Conservation (phyloP, 2,888 invertebrate species). For the Troides helena region DNA sequence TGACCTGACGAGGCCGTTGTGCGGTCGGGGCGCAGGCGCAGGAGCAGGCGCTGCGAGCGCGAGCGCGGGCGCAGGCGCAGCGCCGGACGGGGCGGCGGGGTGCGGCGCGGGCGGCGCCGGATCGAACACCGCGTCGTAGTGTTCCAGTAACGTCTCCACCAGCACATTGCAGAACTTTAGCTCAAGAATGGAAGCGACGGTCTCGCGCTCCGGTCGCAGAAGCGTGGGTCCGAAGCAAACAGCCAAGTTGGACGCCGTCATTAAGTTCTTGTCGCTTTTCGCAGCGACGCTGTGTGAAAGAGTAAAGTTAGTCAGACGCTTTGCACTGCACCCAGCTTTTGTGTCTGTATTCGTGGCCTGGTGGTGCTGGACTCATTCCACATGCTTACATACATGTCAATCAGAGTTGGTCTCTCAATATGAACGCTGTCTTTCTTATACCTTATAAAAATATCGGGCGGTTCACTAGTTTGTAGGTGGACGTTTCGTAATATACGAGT, state of each 20-base stretch:
- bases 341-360: too few species aligned
- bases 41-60: slow-evolving; percentile 30
- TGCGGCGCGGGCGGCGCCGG: slow-evolving; percentile 35
- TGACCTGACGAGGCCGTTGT: slow-evolving; percentile 47
- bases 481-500: too few species aligned
- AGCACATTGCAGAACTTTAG: slow-evolving; percentile 99
- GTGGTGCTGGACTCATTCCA: too few species aligned
- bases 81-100: slow-evolving; percentile 24
- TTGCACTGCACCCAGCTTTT: neutral
- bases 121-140: slow-evolving; percentile 73
- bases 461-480: too few species aligned
- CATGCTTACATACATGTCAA: too few species aligned
- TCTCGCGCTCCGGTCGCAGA: slow-evolving; percentile 96
- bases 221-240: slow-evolving; percentile 99
- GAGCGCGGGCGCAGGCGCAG: slow-evolving; percentile 31
- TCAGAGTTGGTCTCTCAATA: too few species aligned
- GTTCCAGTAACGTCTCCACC: slow-evolving; percentile 95
- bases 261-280: slow-evolving; percentile 93
- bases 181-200: slow-evolving; percentile 98
- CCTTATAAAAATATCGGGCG: too few species aligned
- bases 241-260: slow-evolving; percentile 98
- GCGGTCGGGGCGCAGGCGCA: slow-evolving; percentile 30
- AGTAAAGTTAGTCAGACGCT: neutral
- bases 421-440: too few species aligned
- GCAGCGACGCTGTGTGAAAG: slow-evolving; percentile 80